A percentile compares a stretch with the other conserved stretches of the same genome.
Evolutionary conservation across 2,888 invertebrate genomes (phyloP).

Genomic region (Tenthredo scrophulariae): DNA sequence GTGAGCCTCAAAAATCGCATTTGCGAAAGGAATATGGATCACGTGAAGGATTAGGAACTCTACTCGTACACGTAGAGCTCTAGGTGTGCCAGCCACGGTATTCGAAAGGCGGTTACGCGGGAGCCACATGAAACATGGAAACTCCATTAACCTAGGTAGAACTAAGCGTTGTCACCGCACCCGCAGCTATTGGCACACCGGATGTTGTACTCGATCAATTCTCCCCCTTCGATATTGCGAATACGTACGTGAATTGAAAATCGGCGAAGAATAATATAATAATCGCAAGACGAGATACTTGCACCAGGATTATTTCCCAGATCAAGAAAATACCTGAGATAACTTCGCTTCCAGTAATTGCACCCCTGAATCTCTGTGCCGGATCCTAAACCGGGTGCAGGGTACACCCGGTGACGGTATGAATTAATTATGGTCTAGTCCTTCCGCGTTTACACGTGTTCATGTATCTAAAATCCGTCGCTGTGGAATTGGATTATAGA

Average conservation of each 20-base stretch:
- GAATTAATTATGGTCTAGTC: slow-evolving; percentile 37
- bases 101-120: slow-evolving; percentile 34
- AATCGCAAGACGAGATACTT: no score
- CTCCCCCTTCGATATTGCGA: not conserved
- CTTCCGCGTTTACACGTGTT: slow-evolving; percentile 28
- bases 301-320: no score
- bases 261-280: not conserved
- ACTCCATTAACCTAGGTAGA: slow-evolving; percentile 48
- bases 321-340: no score
- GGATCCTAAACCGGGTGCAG: not conserved
- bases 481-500: not conserved
- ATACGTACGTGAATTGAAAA: not conserved
- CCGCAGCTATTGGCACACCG: slow-evolving; percentile 17
- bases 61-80: not conserved
- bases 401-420: slow-evolving; percentile 26
- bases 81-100: not conserved
- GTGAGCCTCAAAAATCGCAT: not conserved
- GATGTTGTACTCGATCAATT: slow-evolving; percentile 36
- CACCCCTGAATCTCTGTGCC: not conserved
- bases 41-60: slow-evolving; percentile 1
- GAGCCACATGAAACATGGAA: slow-evolving; percentile 26
- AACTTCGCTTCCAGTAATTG: not conserved
- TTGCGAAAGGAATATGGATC: not conserved
- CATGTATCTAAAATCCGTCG: slow-evolving; percentile 19
- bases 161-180: slow-evolving; percentile 13